Evolutionary conservation across 2,113 vertebrate genomes (phyloP).

Genomic region (Ctenomys sociabilis): DNA sequence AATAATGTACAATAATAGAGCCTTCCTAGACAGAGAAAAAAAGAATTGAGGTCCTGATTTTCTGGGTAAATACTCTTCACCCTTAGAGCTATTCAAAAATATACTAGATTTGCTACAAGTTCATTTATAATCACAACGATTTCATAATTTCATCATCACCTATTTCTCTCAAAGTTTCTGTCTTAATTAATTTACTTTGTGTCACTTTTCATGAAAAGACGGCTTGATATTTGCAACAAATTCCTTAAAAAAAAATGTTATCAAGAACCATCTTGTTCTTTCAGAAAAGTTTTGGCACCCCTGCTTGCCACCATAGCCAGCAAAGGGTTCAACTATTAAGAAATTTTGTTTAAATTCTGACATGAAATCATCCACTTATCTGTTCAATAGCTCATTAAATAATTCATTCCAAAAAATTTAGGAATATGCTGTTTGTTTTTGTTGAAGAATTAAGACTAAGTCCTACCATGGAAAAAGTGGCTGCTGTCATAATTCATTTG

Average conservation of each 20-base stretch:
- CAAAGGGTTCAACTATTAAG: background rate
- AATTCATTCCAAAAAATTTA: background rate
- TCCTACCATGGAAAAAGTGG: background rate
- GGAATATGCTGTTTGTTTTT: background rate
- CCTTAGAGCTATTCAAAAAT: background rate
- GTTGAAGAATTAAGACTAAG: background rate
- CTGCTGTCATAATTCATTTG: background rate
- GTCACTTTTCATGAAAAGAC: slow-evolving; percentile 17
- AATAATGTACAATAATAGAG: background rate
- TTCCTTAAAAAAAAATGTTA: slow-evolving; percentile 1
- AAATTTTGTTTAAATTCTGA: background rate
- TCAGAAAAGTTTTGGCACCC: background rate
- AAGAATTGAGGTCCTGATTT: background rate
- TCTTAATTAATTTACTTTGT: background rate
- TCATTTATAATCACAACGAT: background rate
- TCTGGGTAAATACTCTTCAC: background rate
- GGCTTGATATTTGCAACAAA: background rate
- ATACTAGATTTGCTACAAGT: background rate
- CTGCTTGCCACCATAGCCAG: background rate
- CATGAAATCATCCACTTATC: background rate
- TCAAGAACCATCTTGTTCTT: background rate
- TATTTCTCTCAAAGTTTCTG: background rate
- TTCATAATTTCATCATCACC: background rate
- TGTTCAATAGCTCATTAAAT: background rate
- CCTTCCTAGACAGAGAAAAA: background rate